Conservation (phyloP, 2,113 vertebrate species). For the Paracanthobrama guichenoti region DNA sequence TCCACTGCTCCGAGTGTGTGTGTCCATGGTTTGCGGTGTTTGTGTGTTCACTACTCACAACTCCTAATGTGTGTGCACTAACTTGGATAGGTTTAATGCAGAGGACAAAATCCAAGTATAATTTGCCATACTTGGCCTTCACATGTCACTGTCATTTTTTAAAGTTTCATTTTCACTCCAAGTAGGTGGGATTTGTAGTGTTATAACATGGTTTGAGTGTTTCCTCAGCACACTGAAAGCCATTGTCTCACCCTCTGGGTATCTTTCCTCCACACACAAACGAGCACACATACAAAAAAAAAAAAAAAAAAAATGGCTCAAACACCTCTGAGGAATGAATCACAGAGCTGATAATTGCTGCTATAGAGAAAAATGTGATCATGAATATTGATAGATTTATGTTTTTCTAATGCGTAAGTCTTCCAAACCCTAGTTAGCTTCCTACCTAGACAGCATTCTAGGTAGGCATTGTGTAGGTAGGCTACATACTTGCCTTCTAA, state of each 20-base stretch:
- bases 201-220: constrained; percentile 7
- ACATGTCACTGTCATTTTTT: too few relatives aligned
- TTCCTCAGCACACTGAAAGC: not conserved
- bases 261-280: not conserved
- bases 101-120: too few relatives aligned
- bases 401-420: not conserved
- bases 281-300: not conserved
- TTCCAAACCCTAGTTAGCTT: not conserved
- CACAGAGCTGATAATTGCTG: constrained; percentile 20
- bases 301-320: not conserved
- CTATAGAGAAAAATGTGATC: not conserved
- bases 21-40: too few relatives aligned
- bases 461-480: not conserved
- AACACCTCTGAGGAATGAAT: constrained; percentile 9
- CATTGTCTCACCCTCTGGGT: constrained; percentile 18
- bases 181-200: constrained; percentile 21
- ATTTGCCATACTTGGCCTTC: too few relatives aligned
- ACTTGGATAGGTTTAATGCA: too few relatives aligned
- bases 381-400: not conserved
- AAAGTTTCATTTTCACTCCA: constrained; percentile 23
- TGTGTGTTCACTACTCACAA: too few relatives aligned
- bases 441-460: constrained; percentile 8
- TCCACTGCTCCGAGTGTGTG: too few relatives aligned
- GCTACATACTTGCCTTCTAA: not conserved
- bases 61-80: too few relatives aligned